Percentiles rank a stretch among this genome's conserved stretches.
phyloP scores from a whole-genome alignment of 2,888 invertebrate species.

The Epirrhoe tristata region DNA sequence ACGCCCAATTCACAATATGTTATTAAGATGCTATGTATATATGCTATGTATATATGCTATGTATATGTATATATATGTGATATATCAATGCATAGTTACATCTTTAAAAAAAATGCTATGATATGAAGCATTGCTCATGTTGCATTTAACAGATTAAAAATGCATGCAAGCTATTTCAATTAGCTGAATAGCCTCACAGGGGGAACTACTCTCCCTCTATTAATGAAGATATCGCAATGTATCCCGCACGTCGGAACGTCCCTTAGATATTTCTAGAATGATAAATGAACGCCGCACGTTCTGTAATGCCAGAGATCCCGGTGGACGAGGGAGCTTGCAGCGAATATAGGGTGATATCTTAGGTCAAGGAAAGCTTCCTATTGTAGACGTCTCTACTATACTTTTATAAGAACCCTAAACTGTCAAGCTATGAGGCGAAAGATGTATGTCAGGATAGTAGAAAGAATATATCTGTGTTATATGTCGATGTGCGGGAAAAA shows the following conservation, averaged over 20 bases:
- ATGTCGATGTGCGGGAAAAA: too few relatives aligned
- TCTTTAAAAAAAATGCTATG: neutral
- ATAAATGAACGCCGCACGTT: slow-evolving; percentile 69
- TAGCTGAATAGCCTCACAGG: slow-evolving; percentile 48
- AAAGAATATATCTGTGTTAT: too few relatives aligned
- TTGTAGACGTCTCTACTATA: neutral
- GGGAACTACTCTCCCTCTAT: slow-evolving; percentile 38
- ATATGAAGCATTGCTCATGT: neutral
- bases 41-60: too few relatives aligned
- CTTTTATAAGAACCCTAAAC: neutral
- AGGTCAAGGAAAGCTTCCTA: slow-evolving; percentile 20
- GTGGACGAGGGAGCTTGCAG: slow-evolving; percentile 46
- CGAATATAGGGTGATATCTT: slow-evolving; percentile 34
- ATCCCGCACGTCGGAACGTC: slow-evolving; percentile 56
- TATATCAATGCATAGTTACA: neutral
- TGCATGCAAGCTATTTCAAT: slow-evolving; percentile 48
- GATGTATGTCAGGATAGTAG: too few relatives aligned
- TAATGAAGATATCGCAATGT: slow-evolving; percentile 59
- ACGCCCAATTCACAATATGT: too few relatives aligned
- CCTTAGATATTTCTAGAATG: slow-evolving; percentile 66
- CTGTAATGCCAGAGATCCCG: slow-evolving; percentile 59
- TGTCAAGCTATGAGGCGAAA: too few relatives aligned
- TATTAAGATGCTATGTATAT: too few relatives aligned
- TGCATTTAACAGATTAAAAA: slow-evolving; percentile 17
- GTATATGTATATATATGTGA: too few relatives aligned